These are phyloP conservation scores for Apamea sordens DNA, from an alignment of 2,888 invertebrate species.

Conservation along the genomic window DNA sequence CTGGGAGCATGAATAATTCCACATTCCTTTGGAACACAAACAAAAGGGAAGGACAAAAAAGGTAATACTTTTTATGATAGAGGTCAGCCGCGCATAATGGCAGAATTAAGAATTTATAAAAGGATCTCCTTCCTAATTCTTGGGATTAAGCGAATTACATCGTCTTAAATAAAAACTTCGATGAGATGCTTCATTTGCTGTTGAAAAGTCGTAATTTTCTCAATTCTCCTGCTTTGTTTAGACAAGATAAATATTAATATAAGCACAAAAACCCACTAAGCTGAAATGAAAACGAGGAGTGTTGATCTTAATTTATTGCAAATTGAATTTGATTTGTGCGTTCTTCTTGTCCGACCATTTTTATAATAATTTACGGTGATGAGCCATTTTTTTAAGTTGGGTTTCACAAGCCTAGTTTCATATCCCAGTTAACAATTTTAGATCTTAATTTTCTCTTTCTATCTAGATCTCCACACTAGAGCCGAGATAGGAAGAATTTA, in stretches of 20 bases:
- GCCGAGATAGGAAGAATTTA: background rate
- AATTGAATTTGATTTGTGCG: constrained; percentile 45
- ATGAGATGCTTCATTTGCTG: constrained; percentile 28
- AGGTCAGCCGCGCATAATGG: constrained; percentile 25
- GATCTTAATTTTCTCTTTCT: background rate
- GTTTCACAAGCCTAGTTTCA: constrained; percentile 7
- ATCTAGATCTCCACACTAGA: background rate
- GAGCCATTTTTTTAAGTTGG: background rate
- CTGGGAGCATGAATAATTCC: constrained; percentile 34
- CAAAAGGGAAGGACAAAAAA: constrained; percentile 13
- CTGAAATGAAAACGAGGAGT: constrained; percentile 27
- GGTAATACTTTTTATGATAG: constrained; percentile 17
- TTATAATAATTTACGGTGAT: constrained; percentile 19
- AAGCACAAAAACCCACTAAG: constrained; percentile 38
- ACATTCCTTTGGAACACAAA: constrained; percentile 11
- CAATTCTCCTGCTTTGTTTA: constrained; percentile 38
- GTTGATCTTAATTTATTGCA: constrained; percentile 44
- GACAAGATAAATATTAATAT: constrained; percentile 9
- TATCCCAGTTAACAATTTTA: constrained; percentile 9
- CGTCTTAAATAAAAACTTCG: constrained; percentile 52
- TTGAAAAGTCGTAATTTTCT: constrained; percentile 27
- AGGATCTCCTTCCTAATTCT: constrained; percentile 35
- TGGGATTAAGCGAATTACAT: constrained; percentile 50
- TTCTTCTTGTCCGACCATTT: background rate
- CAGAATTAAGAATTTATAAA: constrained; percentile 52